Evolutionary conservation across 2,113 vertebrate species (phyloP), one percentile per base, ranked within the genome.

Genomic region (Phalacrocorax aristotelis): DNA sequence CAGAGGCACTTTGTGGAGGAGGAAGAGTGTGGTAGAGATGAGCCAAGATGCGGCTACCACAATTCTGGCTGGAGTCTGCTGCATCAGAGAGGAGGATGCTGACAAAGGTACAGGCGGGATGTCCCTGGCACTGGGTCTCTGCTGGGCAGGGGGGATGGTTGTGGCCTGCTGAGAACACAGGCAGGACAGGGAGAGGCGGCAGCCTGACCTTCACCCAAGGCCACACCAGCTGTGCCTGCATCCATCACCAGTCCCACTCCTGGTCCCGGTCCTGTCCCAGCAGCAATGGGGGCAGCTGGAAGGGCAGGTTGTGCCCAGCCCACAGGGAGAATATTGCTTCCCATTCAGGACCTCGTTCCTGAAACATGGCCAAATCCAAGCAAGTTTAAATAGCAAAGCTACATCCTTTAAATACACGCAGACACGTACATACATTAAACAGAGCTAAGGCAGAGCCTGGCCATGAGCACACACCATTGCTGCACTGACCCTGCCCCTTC

Each of bases 361-460:
- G 75, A 85, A 83, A 46, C 0, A 3, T 8, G 11, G 85, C 34
- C 87, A 77, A 78, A 83, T 7, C 17, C 7, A 1, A 79, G 16
- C 13, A 60, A 65, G 46, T 15, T 85, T 48, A 87, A 83, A 83
- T 18, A 74, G 52, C 64, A 14, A 74, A 72, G 55, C 46, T 42
- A 14, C 14, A 57, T 86, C 68, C 51, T 90, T 88, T 36, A 83
- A 61, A 77, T 32, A 78, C 55, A n/a, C 57, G 49, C 36, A 29
- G 25, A 15, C 51, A 72, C 0, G 0, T 2, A 58, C 6, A 3
- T 32, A 32, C 0, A 1, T 51, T 54, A 23, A 36, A 46, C 16
- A 62, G 52, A 84, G 70, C 44, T 49, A 60, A 34, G 0, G 0
- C 10, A 29, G 64, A 93, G 66, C 29, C 68, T 49, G 72, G n/a